Conservation (phyloP, 2,113 vertebrate species). For the Crotalus viridis region DNA sequence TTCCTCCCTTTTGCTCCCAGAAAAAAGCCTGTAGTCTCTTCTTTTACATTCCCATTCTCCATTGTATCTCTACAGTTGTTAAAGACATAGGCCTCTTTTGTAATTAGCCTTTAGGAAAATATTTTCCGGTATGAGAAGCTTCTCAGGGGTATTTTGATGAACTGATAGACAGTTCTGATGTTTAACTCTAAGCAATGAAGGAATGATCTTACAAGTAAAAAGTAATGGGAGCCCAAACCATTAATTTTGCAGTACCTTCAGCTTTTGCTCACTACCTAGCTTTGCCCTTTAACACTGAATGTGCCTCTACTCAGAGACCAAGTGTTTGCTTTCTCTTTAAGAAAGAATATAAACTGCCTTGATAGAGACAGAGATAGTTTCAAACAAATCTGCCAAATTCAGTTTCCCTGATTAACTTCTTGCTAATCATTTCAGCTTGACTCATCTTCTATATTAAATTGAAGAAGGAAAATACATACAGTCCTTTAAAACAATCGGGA, state of each 20-base stretch:
- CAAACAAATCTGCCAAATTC: background rate
- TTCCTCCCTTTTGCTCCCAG: background rate
- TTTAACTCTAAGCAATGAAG: background rate
- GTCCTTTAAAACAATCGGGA: background rate
- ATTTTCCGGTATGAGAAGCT: background rate
- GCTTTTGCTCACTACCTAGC: background rate
- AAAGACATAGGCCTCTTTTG: background rate
- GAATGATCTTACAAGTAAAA: background rate
- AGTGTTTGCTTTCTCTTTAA: background rate
- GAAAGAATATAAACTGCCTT: background rate
- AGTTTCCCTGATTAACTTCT: accelerated
- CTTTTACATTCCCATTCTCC: background rate
- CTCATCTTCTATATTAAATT: background rate
- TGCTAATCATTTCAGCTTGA: background rate
- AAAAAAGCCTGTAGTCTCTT: background rate
- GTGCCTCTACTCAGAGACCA: background rate
- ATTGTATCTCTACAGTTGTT: background rate
- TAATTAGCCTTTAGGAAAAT: background rate
- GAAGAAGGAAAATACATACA: background rate
- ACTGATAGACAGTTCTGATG: background rate
- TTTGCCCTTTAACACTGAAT: background rate
- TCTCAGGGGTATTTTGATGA: background rate
- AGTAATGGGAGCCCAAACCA: background rate
- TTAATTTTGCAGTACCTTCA: background rate
- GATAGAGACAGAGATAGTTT: background rate